phyloP scores from a whole-genome alignment of 2,888 invertebrate species.

The Smittia aterrima region DNA sequence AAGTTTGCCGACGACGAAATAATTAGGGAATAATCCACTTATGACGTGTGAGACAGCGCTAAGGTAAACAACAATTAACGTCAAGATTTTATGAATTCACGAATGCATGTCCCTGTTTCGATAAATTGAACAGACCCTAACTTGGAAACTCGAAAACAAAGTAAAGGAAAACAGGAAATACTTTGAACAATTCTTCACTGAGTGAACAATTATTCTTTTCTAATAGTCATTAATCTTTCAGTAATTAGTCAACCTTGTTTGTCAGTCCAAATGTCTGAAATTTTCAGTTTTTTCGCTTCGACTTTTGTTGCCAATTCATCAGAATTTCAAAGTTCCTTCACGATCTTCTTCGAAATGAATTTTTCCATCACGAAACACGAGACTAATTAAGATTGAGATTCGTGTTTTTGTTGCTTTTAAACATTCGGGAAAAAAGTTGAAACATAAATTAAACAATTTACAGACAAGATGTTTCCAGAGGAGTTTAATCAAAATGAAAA shows the following conservation, averaged over 20 bases:
- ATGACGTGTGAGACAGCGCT: too few species aligned
- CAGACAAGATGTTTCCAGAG: constrained; percentile 4
- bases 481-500: not conserved
- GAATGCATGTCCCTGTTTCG: too few species aligned
- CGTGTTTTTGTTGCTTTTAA: constrained; percentile 5
- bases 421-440: not conserved
- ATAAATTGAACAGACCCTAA: too few species aligned
- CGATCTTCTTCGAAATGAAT: not conserved
- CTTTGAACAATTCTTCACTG: not conserved
- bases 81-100: too few species aligned
- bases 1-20: too few species aligned
- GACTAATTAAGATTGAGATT: constrained; percentile 21
- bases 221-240: constrained; percentile 20
- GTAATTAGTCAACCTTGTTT: constrained; percentile 19
- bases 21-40: too few species aligned
- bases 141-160: not conserved
- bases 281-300: not conserved
- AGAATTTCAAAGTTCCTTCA: not conserved
- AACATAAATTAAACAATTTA: constrained; percentile 25
- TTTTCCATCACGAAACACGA: constrained; percentile 16
- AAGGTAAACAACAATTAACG: too few species aligned
- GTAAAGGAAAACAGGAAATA: too few species aligned
- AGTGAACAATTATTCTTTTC: constrained; percentile 11
- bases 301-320: not conserved
- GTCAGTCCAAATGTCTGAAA: not conserved